Conservation (phyloP, 2,797 vertebrate species). For the Pogoniulus pusillus region DNA sequence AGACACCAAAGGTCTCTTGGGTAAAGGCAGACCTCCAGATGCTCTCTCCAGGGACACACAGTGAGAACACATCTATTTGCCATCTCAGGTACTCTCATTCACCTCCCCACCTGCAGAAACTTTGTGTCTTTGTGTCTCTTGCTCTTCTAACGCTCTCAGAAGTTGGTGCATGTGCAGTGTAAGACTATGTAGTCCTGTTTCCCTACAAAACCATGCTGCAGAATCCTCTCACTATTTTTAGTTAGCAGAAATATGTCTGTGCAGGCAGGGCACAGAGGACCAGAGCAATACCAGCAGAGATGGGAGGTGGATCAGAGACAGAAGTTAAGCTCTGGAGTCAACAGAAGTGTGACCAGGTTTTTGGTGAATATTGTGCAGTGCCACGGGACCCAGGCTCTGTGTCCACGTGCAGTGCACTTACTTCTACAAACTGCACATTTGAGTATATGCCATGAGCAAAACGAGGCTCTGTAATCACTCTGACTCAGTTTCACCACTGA, state of each 20-base stretch:
- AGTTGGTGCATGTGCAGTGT: rapidly evolving
- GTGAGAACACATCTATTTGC: background rate
- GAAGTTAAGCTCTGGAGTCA: background rate
- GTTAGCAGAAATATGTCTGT: background rate
- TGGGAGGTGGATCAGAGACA: background rate
- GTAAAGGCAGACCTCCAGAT: background rate
- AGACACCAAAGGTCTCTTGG: background rate
- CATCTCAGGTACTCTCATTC: background rate
- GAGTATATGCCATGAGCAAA: background rate
- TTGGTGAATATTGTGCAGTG: background rate
- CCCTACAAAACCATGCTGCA: background rate
- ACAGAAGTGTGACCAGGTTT: background rate
- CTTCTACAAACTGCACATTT: background rate
- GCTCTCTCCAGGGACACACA: background rate
- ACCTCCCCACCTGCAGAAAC: background rate
- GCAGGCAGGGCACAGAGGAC: conserved; percentile 2
- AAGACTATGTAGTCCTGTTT: background rate
- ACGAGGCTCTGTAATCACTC: background rate
- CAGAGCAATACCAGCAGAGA: background rate
- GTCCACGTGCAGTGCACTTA: background rate
- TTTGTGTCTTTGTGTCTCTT: background rate
- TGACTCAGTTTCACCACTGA: conserved; percentile 40
- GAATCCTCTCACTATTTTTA: background rate
- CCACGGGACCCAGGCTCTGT: rapidly evolving
- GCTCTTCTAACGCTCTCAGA: background rate